Conservation (phyloP, 2,113 vertebrate species). For the Rostratula benghalensis region DNA sequence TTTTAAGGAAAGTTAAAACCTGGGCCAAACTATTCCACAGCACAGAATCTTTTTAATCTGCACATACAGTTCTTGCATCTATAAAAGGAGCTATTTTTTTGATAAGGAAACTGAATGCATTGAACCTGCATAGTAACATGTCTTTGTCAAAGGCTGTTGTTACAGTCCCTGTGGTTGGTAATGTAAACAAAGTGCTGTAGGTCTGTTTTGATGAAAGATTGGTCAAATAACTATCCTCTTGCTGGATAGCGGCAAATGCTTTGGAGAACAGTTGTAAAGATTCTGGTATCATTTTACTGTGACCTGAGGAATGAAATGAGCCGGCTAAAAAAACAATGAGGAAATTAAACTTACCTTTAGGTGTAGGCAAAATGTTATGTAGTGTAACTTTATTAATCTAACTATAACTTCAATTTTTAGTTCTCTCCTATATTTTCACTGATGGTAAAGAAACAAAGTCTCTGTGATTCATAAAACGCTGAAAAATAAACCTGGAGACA, state of each 20-base stretch:
- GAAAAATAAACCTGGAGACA: background rate
- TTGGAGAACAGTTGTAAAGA: constrained; percentile 61
- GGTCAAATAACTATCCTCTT: constrained; percentile 72
- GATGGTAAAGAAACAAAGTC: background rate
- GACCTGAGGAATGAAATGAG: constrained; percentile 58
- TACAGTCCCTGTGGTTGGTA: constrained; percentile 66
- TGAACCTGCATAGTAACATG: constrained; percentile 19
- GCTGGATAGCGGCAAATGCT: constrained; percentile 39
- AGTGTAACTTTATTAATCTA: constrained; percentile 8
- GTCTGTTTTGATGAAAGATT: constrained; percentile 80
- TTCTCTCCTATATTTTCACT: background rate
- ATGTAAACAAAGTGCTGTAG: constrained; percentile 90
- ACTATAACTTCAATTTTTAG: background rate
- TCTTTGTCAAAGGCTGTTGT: constrained; percentile 67
- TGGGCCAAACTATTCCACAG: background rate
- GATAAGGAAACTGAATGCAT: constrained; percentile 29
- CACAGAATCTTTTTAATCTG: constrained; percentile 1
- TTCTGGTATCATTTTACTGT: constrained; percentile 78
- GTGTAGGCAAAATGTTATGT: background rate
- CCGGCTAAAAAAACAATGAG: constrained; percentile 42
- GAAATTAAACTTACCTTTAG: constrained; percentile 35
- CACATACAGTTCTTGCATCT: background rate
- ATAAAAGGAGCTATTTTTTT: constrained; percentile 19
- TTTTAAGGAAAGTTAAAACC: constrained; percentile 48
- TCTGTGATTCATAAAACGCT: background rate